phyloP scores from a whole-genome alignment of 1,140 invertebrate genomes.

The Drosophila pectinifera region DNA sequence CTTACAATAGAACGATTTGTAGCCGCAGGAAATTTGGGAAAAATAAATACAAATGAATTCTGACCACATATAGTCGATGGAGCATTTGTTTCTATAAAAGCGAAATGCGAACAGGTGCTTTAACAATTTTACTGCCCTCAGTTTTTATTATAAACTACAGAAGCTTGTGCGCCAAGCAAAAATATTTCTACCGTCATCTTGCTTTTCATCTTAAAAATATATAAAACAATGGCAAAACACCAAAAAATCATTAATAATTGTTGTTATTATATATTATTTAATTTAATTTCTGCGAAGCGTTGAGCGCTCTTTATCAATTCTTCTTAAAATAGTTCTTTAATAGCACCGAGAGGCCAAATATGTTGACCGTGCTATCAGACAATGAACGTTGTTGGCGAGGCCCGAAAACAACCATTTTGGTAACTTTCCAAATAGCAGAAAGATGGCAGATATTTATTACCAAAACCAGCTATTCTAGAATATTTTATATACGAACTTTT shows the following conservation, averaged over 20 bases:
- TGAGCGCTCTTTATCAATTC: background rate
- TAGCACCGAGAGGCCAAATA: conserved; percentile 10
- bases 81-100: background rate
- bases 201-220: too few relatives aligned
- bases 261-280: background rate
- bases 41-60: background rate
- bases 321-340: conserved; percentile 15
- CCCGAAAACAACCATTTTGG: background rate
- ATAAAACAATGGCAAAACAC: too few relatives aligned
- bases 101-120: background rate
- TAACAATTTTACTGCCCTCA: background rate
- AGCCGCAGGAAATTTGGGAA: background rate
- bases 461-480: background rate
- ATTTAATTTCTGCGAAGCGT: background rate
- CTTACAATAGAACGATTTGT: background rate
- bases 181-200: background rate
- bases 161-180: background rate
- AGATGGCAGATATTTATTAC: background rate
- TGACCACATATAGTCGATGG: background rate
- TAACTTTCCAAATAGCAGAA: background rate
- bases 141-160: too few relatives aligned
- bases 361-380: background rate
- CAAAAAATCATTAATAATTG: background rate
- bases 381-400: background rate
- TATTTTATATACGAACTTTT: conserved; percentile 1